These are phyloP conservation scores for Alfaro cultratus DNA, from an alignment of 2,797 vertebrate genomes.

Conservation along the genomic window DNA sequence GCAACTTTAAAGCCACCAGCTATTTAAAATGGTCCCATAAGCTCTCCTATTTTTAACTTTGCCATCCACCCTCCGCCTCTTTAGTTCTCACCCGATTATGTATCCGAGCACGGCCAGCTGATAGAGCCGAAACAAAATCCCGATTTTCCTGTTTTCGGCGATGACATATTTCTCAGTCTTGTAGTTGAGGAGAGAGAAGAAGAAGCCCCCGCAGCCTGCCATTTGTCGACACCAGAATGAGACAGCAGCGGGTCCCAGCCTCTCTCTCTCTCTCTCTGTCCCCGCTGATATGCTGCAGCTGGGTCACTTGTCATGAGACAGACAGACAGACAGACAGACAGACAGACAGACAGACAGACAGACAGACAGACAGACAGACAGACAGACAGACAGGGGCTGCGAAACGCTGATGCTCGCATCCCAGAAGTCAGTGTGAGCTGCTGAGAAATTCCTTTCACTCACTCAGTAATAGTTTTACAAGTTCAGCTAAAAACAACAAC, in stretches of 20 bases:
- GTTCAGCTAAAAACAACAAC: neutral
- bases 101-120: slow-evolving; percentile 91
- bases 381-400: slow-evolving; percentile 13
- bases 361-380: slow-evolving; percentile 30
- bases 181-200: slow-evolving; percentile 89
- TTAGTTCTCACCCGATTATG: slow-evolving; percentile 82
- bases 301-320: slow-evolving; percentile 35
- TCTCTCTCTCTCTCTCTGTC: neutral
- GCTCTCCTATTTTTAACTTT: slow-evolving; percentile 68
- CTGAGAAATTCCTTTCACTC: neutral
- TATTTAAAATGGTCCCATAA: slow-evolving; percentile 25
- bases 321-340: slow-evolving; percentile 35
- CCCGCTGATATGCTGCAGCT: slow-evolving; percentile 39
- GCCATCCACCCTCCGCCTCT: slow-evolving; percentile 53
- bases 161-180: slow-evolving; percentile 97
- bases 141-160: slow-evolving; percentile 92
- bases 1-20: slow-evolving; percentile 42
- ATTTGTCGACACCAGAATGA: slow-evolving; percentile 60
- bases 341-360: slow-evolving; percentile 29
- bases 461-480: neutral
- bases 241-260: slow-evolving; percentile 28
- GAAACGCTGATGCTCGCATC: slow-evolving; percentile 12
- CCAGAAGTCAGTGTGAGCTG: neutral
- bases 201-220: slow-evolving; percentile 81
- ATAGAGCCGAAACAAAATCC: slow-evolving; percentile 89